A percentile compares a stretch with the other conserved stretches of the same genome.
phyloP scores from a whole-genome alignment of 2,797 vertebrate species.

The Anguilla obscura region DNA sequence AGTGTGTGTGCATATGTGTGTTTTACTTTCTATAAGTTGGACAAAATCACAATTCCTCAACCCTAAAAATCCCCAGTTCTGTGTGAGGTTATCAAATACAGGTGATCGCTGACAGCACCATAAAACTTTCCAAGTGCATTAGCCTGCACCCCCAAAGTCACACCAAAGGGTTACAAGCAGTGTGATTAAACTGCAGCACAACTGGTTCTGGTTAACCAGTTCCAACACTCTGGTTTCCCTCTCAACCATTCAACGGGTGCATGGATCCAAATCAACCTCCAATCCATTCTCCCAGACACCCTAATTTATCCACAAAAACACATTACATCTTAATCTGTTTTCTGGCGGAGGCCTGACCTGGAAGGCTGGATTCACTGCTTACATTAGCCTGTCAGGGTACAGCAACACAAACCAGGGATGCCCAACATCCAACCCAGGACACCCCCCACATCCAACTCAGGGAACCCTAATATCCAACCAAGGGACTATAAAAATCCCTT shows the following conservation, averaged over 20 bases:
- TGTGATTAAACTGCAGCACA: not conserved
- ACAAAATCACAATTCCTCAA: not conserved
- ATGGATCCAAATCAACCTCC: conserved; percentile 72
- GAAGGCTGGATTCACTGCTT: conserved; percentile 97
- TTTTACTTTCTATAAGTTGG: not conserved
- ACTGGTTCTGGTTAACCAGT: conserved; percentile 52
- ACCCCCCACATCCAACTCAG: conserved; percentile 39
- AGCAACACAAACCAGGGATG: conserved; percentile 95
- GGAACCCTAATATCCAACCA: conserved; percentile 60
- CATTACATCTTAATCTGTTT: not conserved
- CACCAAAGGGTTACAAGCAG: not conserved
- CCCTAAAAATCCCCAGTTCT: not conserved
- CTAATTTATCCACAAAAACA: conserved; percentile 34
- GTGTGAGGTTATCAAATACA: not conserved
- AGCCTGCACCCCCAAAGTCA: not conserved
- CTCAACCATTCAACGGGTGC: conserved; percentile 43
- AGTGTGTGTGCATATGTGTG: not conserved
- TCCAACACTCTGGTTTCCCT: conserved; percentile 77
- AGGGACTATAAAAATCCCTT: not conserved
- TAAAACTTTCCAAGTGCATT: not conserved
- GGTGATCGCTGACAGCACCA: not conserved
- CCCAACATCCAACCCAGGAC: conserved; percentile 71
- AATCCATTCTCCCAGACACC: conserved; percentile 59
- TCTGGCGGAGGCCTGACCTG: conserved; percentile 84
- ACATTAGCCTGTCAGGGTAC: conserved; percentile 96